A percentile compares a stretch with the other conserved stretches of the same genome.
These are phyloP conservation scores for Anas georgica DNA, from an alignment of 2,797 vertebrate genomes.

Conservation along the genomic window DNA sequence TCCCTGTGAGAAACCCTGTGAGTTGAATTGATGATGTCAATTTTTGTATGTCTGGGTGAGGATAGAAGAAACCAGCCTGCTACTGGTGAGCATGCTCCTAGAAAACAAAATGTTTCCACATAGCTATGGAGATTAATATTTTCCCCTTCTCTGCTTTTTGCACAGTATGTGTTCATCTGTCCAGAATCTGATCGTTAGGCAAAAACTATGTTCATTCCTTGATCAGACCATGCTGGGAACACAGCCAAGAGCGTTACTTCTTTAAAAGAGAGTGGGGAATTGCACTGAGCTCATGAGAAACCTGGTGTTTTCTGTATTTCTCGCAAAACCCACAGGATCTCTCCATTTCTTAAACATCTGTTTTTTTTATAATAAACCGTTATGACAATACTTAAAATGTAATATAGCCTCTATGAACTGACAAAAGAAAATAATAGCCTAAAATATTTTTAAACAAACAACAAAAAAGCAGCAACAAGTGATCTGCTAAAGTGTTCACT, in stretches of 20 bases:
- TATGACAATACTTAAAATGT: conserved; percentile 42
- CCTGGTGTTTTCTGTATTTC: background rate
- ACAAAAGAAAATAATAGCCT: background rate
- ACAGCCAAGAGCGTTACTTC: conserved; percentile 38
- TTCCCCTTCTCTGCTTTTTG: background rate
- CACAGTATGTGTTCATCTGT: background rate
- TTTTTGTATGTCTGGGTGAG: background rate
- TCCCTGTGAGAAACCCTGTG: background rate
- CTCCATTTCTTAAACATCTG: conserved; percentile 41
- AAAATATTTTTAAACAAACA: background rate
- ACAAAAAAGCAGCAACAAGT: conserved; percentile 1
- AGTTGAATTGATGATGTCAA: background rate
- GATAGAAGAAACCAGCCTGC: background rate
- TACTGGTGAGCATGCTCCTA: background rate
- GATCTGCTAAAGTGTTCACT: background rate
- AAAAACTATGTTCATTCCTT: conserved; percentile 27
- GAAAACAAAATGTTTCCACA: background rate
- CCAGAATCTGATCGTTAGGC: conserved; percentile 43
- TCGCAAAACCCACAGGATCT: background rate
- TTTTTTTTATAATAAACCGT: background rate
- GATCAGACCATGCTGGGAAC: conserved; percentile 46
- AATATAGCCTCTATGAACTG: conserved; percentile 5
- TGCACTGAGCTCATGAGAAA: conserved; percentile 39
- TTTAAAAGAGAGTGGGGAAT: conserved; percentile 38
- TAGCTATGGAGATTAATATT: background rate